Base-by-base conservation (phyloP, 2,797 vertebrate genomes). In the Danio choprae region DNA sequence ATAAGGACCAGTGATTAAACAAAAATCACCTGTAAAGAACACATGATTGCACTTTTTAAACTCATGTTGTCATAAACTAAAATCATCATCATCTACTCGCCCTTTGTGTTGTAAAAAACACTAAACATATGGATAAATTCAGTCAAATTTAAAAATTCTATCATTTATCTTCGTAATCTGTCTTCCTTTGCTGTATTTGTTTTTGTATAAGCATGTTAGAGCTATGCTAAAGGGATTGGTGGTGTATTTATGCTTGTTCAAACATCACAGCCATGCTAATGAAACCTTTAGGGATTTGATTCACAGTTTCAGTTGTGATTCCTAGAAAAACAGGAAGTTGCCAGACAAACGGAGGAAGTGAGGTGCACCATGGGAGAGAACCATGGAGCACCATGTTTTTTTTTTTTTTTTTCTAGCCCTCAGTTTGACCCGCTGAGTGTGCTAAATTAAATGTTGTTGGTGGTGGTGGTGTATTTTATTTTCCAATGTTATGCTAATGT, bases 301-400 rank as follows among this genome's bases (percentile, higher is more conserved):
- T 72, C 74, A 63, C 62, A 62, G 51, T 60, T 71, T 29, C 55
- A 76, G 64, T 77, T 80, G 80, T 71, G 55, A 65, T 74, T 83
- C 81, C 83, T 90, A 73, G 76, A 85, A 87, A 80, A 89, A 90
- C 90, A 90, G 89, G 89, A 92, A 90, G 81, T 7, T 18, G 44
- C 15, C 67, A 74, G 84, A 89, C 88, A 92, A 92, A 88, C 58
- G 69, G 50, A 79, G 90, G 90, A 92, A 89, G 82, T 76, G 87
- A 91, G 89, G 84, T 76, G 67, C 40, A 86, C 71, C 74, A 64
- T 69, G 78, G 53, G 22, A 62, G 70, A 67, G 77, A 55, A 63
- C 12, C 59, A n/a, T n/a, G n/a, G n/a, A n/a, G n/a, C n/a, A n/a
- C n/a, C n/a, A n/a, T n/a, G 65, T 81, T 46, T 71, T 80, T 69